Percentiles rank a stretch among this genome's conserved stretches.
These are phyloP conservation scores for Thunnus albacares DNA, from an alignment of 2,797 vertebrate genomes.

Conservation along the genomic window DNA sequence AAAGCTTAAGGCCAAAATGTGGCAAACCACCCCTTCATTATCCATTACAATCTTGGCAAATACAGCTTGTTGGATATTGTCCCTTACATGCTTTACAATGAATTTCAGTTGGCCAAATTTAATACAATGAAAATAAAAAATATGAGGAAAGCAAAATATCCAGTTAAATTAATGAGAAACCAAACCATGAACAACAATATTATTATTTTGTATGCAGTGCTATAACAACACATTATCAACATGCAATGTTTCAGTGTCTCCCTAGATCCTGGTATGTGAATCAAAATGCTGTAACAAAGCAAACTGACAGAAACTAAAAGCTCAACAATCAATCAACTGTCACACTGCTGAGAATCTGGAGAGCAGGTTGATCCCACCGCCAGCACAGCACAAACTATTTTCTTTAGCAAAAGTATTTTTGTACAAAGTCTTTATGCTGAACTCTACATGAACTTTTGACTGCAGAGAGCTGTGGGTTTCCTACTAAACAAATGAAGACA, in stretches of 20 bases:
- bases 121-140: too few species aligned
- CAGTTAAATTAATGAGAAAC: background rate
- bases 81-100: background rate
- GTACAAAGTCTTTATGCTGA: conserved; percentile 18
- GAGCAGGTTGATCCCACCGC: conserved; percentile 2
- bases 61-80: too few species aligned
- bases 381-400: background rate
- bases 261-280: background rate
- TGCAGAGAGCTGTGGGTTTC: conserved; percentile 1
- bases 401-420: background rate
- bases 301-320: background rate
- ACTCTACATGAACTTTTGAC: conserved; percentile 48
- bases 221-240: background rate
- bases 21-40: too few species aligned
- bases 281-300: background rate
- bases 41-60: too few species aligned
- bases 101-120: background rate
- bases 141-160: too few species aligned
- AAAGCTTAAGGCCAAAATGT: too few species aligned
- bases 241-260: background rate
- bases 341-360: background rate
- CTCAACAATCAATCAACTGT: background rate
- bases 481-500: conserved; percentile 27
- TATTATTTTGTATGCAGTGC: background rate
- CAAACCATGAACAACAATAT: background rate